Evolutionary conservation across 2,797 vertebrate genomes (phyloP).

Genomic region (Propithecus perrieri): DNA sequence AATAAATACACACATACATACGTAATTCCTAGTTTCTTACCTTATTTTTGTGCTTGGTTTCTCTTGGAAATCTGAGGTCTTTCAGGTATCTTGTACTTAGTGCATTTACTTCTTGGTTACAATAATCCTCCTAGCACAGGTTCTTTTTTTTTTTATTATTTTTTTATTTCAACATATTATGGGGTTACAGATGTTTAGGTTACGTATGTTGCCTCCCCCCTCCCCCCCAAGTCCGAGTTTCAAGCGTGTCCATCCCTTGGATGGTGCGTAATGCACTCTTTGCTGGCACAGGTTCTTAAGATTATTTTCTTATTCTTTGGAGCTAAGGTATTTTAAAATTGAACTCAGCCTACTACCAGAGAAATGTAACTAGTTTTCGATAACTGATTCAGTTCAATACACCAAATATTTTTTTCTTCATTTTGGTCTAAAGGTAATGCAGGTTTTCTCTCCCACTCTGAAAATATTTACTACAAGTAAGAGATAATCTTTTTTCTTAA

Average conservation of each 20-base stretch:
- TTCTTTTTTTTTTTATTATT: neutral
- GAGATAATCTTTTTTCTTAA: neutral
- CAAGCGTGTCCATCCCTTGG: too few species aligned
- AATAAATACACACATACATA: neutral
- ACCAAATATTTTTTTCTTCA: neutral
- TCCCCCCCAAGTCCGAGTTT: too few species aligned
- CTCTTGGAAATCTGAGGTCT: slow-evolving; percentile 11
- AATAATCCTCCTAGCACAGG: neutral
- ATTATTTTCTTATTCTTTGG: neutral
- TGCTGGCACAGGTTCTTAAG: neutral
- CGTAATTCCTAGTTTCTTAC: neutral
- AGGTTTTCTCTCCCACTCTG: neutral
- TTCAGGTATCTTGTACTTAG: neutral
- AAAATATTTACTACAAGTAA: neutral
- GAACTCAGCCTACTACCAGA: neutral
- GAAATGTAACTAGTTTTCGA: neutral
- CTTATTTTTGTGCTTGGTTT: neutral
- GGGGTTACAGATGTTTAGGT: too few species aligned
- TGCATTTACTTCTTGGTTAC: neutral
- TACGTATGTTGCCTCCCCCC: too few species aligned
- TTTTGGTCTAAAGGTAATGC: neutral
- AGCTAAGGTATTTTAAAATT: neutral
- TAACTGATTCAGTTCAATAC: neutral
- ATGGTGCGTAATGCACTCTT: too few species aligned
- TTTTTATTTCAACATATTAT: too few species aligned